Evolutionary conservation across 2,113 vertebrate species (phyloP), one percentile per base, ranked within the genome.

Genomic region (Triplophysa dalaica): DNA sequence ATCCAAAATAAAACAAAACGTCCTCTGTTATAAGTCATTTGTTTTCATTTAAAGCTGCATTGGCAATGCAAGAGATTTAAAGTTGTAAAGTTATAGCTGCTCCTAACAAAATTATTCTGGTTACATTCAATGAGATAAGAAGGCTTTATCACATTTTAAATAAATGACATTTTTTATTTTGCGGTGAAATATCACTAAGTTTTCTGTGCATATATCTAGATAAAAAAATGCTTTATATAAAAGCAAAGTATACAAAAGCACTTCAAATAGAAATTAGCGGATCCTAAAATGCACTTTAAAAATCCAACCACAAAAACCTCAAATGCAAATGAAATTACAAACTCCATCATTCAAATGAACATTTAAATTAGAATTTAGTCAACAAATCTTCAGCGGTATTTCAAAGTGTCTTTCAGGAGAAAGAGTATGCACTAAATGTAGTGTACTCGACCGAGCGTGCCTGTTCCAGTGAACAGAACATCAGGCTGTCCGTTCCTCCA

Each of bases 401-500:
- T 50, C 8, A 19, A 10, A 50, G 26, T 52, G 13, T 61, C 2
- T 4, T 75, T 64, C 43, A 33, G 43, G 2, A 33, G 4, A 8
- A 9, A 33, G 52, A 21, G 41, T 21, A 19, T 78, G 13, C n/a
- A 54, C 94, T 90, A 98, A 90, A 94, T 95, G 91, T 96, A 96
- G 87, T 95, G 95, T 58, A 94, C 92, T 0, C 95, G 90, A 58
- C 94, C 93, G 12, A 95, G 91, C 0, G 96, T 97, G 38, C 95
- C 94, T 0, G 94, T 94, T 68, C 91, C 95, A 0, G 92, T 94
- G 10, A 90, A 93, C 83, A 99, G 91, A 74, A 98, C 89, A 87
- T 99, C 97, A 0, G 97, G 97, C 90, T 98, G 97, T 70, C 97
- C 97, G 0, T 96, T 99, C 81, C 97, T 95, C 97, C 97, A 99